Base-by-base conservation (phyloP, 1,140 invertebrate genomes). In the Aphaenogaster ashmeadi region DNA sequence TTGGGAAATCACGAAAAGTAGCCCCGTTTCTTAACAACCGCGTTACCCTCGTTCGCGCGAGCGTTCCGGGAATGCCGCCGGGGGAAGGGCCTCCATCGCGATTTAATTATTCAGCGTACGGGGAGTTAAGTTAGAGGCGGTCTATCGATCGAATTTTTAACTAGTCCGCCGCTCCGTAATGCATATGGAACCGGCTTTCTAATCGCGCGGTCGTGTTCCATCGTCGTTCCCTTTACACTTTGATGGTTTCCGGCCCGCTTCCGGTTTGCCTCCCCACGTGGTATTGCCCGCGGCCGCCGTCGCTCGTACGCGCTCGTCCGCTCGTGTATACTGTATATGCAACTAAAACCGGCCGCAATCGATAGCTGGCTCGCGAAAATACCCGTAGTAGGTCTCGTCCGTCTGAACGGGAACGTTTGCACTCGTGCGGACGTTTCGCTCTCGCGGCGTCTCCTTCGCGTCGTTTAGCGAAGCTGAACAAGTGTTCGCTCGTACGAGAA, bases 61-160 rank as follows among this genome's bases (percentile, higher is more conserved):
- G 41, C 54, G 69, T 83, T 83, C 18, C 41, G 33, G 58, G 79
- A 81, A 81, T 33, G 21, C 47, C n/a, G 21, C 21, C n/a, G 27
- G 50, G 50, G 21, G 27, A 60, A 60, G 66, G 87, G 58, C 84
- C 75, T 79, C 58, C 64, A 77, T 89, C 60, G 84, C 81, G 66
- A 13, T 38, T 89, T 89, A 89, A 86, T 89, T 89, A 89, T 89
- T 89, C 88, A 86, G 18, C n/a, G n/a, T 77, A 50, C 66, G 52
- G 50, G 54, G 56, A 72, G 72, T 72, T 79, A 56, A 83, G 80
- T 89, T 83, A 89, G 41, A 79, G 81, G 74, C 44, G 69, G 87
- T 64, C 71, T 67, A 91, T 91, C 90, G 90, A 91, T 90, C 47
- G 87, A 69, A 88, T 81, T 91, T 90, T 86, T 88, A 90, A 90